Conservation (phyloP, 2,797 vertebrate species). For the Rachycentron canadum region DNA sequence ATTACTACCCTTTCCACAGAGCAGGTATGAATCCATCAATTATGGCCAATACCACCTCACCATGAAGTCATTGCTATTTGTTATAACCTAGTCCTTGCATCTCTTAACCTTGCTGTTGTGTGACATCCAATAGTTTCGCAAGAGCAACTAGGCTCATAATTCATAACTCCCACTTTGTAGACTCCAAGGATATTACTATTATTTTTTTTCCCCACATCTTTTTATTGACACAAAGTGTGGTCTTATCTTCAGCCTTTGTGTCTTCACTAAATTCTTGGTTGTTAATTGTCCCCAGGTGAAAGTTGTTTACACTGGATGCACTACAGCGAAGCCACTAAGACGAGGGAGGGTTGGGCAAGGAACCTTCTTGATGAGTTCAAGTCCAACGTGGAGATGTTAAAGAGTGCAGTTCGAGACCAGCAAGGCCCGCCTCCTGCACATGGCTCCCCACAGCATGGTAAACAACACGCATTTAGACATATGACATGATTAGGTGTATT, state of each 20-base stretch:
- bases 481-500: background rate
- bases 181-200: background rate
- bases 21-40: conserved; percentile 86
- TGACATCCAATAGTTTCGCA: background rate
- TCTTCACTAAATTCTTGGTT: background rate
- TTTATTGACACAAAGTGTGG: background rate
- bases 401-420: conserved; percentile 90
- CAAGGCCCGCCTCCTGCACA: conserved; percentile 79
- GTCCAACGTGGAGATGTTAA: conserved; percentile 95
- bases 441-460: conserved; percentile 89
- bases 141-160: background rate
- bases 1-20: conserved; percentile 98
- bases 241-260: background rate
- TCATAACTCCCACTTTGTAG: no score
- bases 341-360: conserved; percentile 91
- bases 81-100: background rate
- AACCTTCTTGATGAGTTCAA: conserved; percentile 94
- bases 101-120: background rate
- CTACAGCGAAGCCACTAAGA: conserved; percentile 95
- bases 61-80: background rate
- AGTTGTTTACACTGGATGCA: conserved; percentile 97
- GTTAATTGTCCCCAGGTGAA: conserved; percentile 84
- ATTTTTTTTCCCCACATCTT: background rate
- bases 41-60: background rate
- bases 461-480: conserved; percentile 11